phyloP scores from a whole-genome alignment of 2,113 vertebrate species.

The Alces alces region DNA sequence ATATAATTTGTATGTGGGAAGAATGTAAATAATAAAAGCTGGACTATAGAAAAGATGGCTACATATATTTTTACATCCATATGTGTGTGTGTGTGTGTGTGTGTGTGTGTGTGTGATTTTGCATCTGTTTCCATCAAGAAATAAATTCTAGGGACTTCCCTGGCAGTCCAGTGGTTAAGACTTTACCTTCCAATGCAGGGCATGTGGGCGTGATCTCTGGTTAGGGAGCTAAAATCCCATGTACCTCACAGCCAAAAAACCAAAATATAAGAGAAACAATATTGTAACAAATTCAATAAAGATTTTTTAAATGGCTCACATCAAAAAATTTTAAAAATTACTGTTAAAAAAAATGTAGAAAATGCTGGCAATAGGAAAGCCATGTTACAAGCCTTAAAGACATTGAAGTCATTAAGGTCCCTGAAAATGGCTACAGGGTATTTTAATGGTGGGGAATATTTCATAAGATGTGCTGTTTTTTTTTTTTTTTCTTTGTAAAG shows the following conservation, averaged over 20 bases:
- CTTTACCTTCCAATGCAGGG: neutral
- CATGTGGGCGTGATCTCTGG: neutral
- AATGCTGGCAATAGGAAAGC: slow-evolving; percentile 84
- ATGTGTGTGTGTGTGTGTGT: neutral
- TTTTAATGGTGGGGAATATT: neutral
- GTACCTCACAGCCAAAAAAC: neutral
- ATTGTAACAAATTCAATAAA: neutral
- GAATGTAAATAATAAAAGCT: neutral
- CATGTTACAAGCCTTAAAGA: slow-evolving; percentile 90
- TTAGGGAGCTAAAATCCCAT: neutral
- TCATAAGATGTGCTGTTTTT: neutral
- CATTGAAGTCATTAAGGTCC: slow-evolving; percentile 86
- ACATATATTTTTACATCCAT: neutral
- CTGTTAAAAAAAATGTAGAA: slow-evolving; percentile 15
- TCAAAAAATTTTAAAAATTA: neutral
- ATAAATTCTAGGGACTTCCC: neutral
- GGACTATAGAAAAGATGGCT: neutral
- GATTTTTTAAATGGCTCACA: neutral
- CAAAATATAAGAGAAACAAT: neutral
- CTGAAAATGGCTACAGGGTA: slow-evolving; percentile 85
- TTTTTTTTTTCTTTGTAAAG: neutral
- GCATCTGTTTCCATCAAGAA: neutral
- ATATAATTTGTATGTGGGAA: neutral
- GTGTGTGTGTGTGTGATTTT: neutral
- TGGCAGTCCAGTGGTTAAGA: neutral